A percentile compares a stretch with the other conserved stretches of the same genome.
Conservation (phyloP, 2,888 invertebrate species). For the Tachystola acroxantha region DNA sequence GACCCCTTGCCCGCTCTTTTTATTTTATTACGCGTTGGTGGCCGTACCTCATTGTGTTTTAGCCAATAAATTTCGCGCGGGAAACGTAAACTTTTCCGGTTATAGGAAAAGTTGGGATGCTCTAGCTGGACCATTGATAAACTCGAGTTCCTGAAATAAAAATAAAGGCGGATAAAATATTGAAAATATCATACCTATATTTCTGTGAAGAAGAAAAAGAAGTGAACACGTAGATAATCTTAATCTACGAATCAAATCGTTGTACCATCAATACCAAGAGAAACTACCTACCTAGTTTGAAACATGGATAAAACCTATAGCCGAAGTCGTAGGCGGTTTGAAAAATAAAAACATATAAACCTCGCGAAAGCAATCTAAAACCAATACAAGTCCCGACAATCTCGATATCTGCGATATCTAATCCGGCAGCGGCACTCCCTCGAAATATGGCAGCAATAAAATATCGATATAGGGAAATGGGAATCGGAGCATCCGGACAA, state of each 20-base stretch:
- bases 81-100: constrained; percentile 33
- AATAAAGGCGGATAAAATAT: too few relatives aligned
- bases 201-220: too few relatives aligned
- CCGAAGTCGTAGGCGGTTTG: not conserved
- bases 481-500: constrained; percentile 61
- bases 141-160: too few relatives aligned
- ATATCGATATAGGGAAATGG: constrained; percentile 40
- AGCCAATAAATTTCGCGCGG: constrained; percentile 49
- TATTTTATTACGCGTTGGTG: constrained; percentile 48
- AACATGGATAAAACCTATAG: too few relatives aligned
- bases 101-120: not conserved
- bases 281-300: too few relatives aligned
- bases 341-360: constrained; percentile 22
- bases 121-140: not conserved
- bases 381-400: constrained; percentile 45
- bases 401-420: constrained; percentile 48
- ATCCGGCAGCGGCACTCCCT: constrained; percentile 43
- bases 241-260: too few relatives aligned
- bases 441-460: constrained; percentile 71
- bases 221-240: too few relatives aligned
- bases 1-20: constrained; percentile 4
- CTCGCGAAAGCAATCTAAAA: constrained; percentile 54
- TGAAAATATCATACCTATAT: too few relatives aligned
- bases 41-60: constrained; percentile 49
- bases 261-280: too few relatives aligned